Percentiles rank a stretch among this genome's conserved stretches.
These are phyloP conservation scores for Aethes cnicana DNA, from an alignment of 2,888 invertebrate species.

Conservation along the genomic window DNA sequence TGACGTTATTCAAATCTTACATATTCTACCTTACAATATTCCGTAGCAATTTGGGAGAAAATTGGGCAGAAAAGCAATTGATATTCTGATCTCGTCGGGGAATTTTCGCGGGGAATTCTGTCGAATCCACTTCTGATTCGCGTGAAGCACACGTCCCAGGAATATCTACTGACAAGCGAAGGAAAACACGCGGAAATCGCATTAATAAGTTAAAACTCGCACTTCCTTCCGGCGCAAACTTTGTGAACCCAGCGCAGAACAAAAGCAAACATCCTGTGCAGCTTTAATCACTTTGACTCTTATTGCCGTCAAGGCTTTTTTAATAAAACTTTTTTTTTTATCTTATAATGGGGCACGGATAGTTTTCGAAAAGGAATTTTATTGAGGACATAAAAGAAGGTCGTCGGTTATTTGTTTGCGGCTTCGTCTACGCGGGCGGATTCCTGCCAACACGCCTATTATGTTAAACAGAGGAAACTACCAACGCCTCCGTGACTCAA, in stretches of 20 bases:
- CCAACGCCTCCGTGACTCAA: conserved; percentile 26
- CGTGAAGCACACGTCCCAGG: conserved; percentile 45
- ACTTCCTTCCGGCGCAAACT: conserved; percentile 1
- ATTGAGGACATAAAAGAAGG: conserved; percentile 13
- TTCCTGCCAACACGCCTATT: conserved; percentile 26
- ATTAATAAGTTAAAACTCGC: conserved; percentile 31
- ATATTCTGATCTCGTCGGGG: conserved; percentile 73
- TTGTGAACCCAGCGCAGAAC: conserved; percentile 1
- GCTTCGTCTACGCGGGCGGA: conserved; percentile 8
- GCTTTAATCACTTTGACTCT: too few relatives aligned
- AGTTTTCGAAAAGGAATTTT: conserved; percentile 11
- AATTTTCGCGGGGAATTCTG: conserved; percentile 63
- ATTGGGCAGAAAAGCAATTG: conserved; percentile 73
- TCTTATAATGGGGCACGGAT: too few relatives aligned
- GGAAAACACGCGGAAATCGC: conserved; percentile 37
- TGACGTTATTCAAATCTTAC: conserved; percentile 68
- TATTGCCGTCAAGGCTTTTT: too few relatives aligned
- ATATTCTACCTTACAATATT: conserved; percentile 67
- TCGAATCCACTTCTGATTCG: conserved; percentile 54
- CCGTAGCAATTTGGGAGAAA: conserved; percentile 71
- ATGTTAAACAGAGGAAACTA: conserved; percentile 30
- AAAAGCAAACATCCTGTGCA: too few relatives aligned
- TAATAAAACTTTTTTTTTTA: too few relatives aligned
- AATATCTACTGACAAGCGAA: conserved; percentile 39
- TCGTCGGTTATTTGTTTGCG: conserved; percentile 24